Evolutionary conservation across 1,140 invertebrate genomes (phyloP), one percentile per base, ranked within the genome.

Genomic region (Portunus trituberculatus): DNA sequence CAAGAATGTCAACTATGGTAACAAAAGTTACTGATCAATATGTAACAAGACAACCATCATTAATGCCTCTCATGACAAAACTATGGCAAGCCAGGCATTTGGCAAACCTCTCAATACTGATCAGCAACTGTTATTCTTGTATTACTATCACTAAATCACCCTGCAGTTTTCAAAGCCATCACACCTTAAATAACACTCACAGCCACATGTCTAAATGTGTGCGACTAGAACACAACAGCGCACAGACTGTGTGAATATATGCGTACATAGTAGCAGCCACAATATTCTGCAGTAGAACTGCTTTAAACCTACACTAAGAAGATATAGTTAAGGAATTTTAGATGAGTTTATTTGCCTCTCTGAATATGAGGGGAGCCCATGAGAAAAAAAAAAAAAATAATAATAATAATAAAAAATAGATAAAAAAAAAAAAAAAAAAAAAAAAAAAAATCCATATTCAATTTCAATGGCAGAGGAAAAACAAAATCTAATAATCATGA

Each of bases 171-270:
- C 90, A n/a, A 76, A 91, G 28, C 52, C 31, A 67, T 46, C 59
- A 91, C 59, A 91, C 90, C 90, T 76, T 76, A 25, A 76, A 76
- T 76, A 91, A 91, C 90, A 91, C 59, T 91, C 90, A 91, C 90
- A 91, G 90, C 90, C 90, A 91, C 90, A 91, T 91, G 14, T 91
- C 90, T 76, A 39, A 76, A 76, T 76, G 52, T 91, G 52, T 76
- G 52, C 28, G 52, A 76, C 52, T 76, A 91, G 59, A 91, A 91
- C 29, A 91, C 59, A 28, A 91, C 25, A 91, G 59, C 48, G 14
- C 59, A 91, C 67, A 76, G 32, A 76, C 67, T 76, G 67, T 76
- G 67, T 76, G 67, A 76, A 76, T 76, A 76, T n/a, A n/a, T n/a
- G n/a, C 25, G n/a, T 76, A 76, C n/a, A n/a, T 76, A 76, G 67